These are phyloP conservation scores for Stratiomys singularior DNA, from an alignment of 2,888 invertebrate species.

Conservation along the genomic window DNA sequence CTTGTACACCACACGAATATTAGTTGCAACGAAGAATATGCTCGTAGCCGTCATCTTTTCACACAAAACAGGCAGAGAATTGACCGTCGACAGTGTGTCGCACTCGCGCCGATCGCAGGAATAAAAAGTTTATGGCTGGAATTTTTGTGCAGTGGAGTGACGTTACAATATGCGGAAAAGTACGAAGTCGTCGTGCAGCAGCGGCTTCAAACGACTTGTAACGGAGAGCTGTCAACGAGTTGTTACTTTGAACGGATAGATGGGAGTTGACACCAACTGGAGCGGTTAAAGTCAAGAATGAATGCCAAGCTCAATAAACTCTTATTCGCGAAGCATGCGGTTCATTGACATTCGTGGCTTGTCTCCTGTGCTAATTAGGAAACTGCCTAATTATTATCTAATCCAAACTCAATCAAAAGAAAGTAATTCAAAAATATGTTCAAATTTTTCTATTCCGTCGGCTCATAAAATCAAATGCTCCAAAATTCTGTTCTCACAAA, in stretches of 20 bases:
- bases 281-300: neutral
- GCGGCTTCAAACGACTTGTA: neutral
- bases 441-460: too few relatives aligned
- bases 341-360: too few relatives aligned
- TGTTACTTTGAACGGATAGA: neutral
- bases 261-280: neutral
- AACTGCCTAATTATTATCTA: too few relatives aligned
- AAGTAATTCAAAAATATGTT: too few relatives aligned
- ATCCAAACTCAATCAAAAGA: too few relatives aligned
- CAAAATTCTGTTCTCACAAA: too few relatives aligned
- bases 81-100: neutral
- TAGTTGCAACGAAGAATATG: neutral
- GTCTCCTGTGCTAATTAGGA: too few relatives aligned
- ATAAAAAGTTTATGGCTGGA: conserved; percentile 35
- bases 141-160: conserved; percentile 20
- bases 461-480: too few relatives aligned
- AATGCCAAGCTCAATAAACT: neutral
- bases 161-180: neutral
- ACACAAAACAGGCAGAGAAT: conserved; percentile 34
- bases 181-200: neutral
- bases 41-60: conserved; percentile 39
- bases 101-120: conserved; percentile 25
- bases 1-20: neutral
- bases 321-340: too few relatives aligned
- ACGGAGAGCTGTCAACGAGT: neutral